phyloP scores from a whole-genome alignment of 2,113 vertebrate genomes.

The Myotis lucifugus region DNA sequence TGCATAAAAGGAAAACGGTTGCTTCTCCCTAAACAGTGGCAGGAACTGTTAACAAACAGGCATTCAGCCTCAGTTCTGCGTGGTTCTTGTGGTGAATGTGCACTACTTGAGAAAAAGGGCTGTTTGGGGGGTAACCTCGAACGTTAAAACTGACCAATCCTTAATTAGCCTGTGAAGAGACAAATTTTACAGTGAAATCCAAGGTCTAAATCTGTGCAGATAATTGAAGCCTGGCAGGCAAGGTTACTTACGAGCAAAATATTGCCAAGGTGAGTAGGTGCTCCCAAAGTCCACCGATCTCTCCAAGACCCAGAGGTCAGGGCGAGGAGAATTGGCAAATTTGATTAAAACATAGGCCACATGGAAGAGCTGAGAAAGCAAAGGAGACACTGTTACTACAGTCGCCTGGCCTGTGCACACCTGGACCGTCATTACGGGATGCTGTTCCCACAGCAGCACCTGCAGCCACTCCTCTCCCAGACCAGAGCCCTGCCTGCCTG shows the following conservation, averaged over 20 bases:
- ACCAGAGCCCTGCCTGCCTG: not conserved
- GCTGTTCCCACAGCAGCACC: not conserved
- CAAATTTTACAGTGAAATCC: constrained; percentile 23
- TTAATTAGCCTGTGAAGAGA: not conserved
- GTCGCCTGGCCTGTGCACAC: not conserved
- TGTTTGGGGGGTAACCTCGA: not conserved
- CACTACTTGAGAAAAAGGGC: not conserved
- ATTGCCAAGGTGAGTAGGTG: constrained; percentile 94
- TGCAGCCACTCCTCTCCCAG: not conserved
- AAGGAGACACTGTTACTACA: constrained; percentile 59
- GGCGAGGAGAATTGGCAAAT: constrained; percentile 97
- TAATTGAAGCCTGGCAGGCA: not conserved
- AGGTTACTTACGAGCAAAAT: constrained; percentile 94
- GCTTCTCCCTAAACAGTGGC: not conserved
- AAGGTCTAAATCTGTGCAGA: not conserved
- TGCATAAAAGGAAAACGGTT: not conserved
- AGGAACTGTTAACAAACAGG: not conserved
- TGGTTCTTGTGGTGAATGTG: not conserved
- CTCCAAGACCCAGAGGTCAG: constrained; percentile 95
- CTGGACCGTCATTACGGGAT: not conserved
- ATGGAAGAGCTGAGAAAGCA: constrained; percentile 92
- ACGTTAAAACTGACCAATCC: not conserved
- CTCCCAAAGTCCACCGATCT: constrained; percentile 93
- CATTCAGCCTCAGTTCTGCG: not conserved
- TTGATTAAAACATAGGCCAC: constrained; percentile 96